Base-by-base conservation (phyloP, 1,140 invertebrate genomes). In the Drosophila carrolli region DNA sequence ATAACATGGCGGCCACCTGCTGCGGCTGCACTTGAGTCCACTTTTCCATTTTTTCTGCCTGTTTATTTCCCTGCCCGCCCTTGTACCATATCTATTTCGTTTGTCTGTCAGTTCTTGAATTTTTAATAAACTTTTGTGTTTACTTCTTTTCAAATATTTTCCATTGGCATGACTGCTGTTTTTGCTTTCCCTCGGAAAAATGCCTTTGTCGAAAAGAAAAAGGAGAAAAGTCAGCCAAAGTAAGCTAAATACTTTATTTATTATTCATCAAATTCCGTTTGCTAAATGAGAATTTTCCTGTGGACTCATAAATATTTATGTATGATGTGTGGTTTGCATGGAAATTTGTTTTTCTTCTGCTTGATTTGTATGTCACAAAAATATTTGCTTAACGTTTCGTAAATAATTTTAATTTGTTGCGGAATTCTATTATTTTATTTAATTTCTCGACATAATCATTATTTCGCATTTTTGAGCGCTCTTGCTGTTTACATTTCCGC, bases 21-120 rank as follows among this genome's bases (percentile, higher is more conserved):
- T 89, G 84, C 81, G 84, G 85, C 66, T 89, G 84, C 81, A 89
- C 77, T 89, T 89, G 77, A 89, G 85, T 90, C 66, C 63, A 84
- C 84, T 89, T 90, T 54, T 61, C 74, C 70, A 48, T 68, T 77
- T 27, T 72, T 37, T 58, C 68, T 68, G 59, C 72, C 50, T 88
- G 60, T 80, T 82, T 82, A 62, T 68, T 82, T 67, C 57, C 68
- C 43, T 51, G 51, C 9, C 38, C 11, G 7, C 35, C 9, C 11
- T 27, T n/a, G 60, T 27, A 38, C 10, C 23, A 16, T 67, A 38
- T 48, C 16, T 70, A 11, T 41, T 53, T 53, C 61, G 56, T 57
- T 58, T 50, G 48, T 74, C 60, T 57, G 55, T 59, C 68, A 72
- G 74, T 65, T 77, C 75, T 72, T 88, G 83, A 73, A 88, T 89